A percentile compares a stretch with the other conserved stretches of the same genome.
Conservation (phyloP, 2,888 invertebrate genomes). For the Trypoxylon attenuatum region DNA sequence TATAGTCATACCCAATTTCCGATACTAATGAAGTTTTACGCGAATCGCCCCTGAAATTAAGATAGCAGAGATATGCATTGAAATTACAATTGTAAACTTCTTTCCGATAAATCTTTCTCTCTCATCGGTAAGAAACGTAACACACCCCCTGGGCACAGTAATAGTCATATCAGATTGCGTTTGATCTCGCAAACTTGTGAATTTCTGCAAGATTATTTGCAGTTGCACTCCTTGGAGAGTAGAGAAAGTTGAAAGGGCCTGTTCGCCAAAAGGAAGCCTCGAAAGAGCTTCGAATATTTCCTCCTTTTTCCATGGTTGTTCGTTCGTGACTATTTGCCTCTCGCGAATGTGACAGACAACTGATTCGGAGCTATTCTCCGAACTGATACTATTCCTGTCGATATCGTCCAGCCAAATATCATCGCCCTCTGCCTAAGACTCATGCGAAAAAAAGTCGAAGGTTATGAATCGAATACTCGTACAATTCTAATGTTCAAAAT, state of each 20-base stretch:
- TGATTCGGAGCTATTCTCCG: conserved; percentile 62
- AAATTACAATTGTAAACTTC: too few relatives aligned
- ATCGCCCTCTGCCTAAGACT: conserved; percentile 43
- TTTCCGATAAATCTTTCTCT: too few relatives aligned
- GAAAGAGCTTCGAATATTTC: conserved; percentile 61
- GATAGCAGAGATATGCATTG: too few relatives aligned
- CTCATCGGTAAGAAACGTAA: too few relatives aligned
- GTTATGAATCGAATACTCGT: too few relatives aligned
- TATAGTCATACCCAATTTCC: not conserved
- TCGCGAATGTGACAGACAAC: conserved; percentile 53
- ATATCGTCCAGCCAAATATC: conserved; percentile 63
- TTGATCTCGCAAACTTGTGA: too few relatives aligned
- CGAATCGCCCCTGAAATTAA: too few relatives aligned
- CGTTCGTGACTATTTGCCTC: conserved; percentile 52
- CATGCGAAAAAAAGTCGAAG: too few relatives aligned
- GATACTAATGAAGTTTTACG: not conserved
- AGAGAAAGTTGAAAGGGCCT: conserved; percentile 59
- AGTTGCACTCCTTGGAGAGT: conserved; percentile 55
- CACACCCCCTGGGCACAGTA: too few relatives aligned
- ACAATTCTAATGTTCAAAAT: not conserved
- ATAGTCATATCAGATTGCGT: too few relatives aligned
- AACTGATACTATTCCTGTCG: conserved; percentile 62
- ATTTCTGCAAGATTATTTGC: too few relatives aligned
- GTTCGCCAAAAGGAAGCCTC: conserved; percentile 67
- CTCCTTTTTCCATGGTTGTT: conserved; percentile 65